These are phyloP conservation scores for Macrostomum lignano DNA, from an alignment of 1,140 invertebrate genomes.

Conservation along the genomic window DNA sequence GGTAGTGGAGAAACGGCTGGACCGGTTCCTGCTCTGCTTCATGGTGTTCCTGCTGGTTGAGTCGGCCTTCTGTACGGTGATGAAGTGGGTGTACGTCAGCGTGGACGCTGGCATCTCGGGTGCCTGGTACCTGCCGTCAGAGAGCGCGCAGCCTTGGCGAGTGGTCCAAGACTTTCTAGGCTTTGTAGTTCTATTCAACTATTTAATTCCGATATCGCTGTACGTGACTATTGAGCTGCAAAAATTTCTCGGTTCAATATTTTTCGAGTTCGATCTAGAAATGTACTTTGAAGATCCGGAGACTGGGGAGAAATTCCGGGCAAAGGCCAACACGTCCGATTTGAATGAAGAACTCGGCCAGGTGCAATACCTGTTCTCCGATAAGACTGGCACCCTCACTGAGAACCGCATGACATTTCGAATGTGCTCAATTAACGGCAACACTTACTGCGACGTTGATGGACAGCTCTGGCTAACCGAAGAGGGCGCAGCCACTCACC, in stretches of 20 bases:
- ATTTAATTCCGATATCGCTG: conserved; percentile 40
- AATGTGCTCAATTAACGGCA: conserved; percentile 33
- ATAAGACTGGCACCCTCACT: conserved; percentile 74
- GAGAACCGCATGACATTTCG: conserved; percentile 96
- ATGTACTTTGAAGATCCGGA: conserved; percentile 47
- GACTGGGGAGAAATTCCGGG: conserved; percentile 51
- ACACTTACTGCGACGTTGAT: conserved; percentile 15
- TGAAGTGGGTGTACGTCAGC: neutral
- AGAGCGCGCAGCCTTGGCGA: neutral
- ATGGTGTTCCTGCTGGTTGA: neutral
- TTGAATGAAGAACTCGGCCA: conserved; percentile 17
- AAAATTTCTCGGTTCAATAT: conserved; percentile 38
- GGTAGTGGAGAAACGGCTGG: neutral
- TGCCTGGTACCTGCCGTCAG: neutral
- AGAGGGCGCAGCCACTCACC: neutral
- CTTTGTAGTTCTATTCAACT: conserved; percentile 37
- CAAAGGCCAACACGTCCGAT: conserved; percentile 47
- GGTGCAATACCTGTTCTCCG: conserved; percentile 70
- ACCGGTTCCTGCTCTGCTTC: neutral
- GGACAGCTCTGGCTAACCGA: conserved; percentile 8
- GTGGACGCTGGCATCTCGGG: neutral
- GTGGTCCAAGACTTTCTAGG: conserved; percentile 17
- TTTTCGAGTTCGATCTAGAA: conserved; percentile 36
- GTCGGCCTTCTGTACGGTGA: neutral
- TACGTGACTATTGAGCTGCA: conserved; percentile 40